A percentile compares a stretch with the other conserved stretches of the same genome.
Evolutionary conservation across 1,140 invertebrate genomes (phyloP).

Genomic region (Pemphigus obesinymphae): DNA sequence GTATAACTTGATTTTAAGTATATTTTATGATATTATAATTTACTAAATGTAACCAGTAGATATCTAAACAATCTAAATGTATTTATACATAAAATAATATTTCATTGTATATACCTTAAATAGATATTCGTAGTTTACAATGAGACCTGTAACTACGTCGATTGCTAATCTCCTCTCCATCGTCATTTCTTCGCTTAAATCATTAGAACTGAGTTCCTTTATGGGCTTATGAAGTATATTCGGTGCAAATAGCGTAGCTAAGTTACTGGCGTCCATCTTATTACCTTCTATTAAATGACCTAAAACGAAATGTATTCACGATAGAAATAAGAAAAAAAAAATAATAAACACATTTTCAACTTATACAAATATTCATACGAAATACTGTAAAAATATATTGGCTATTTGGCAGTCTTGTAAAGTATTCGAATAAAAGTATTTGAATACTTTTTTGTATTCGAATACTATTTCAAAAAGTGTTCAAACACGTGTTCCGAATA

Average conservation of each 20-base stretch:
- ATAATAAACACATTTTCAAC: no score
- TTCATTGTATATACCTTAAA: slow-evolving; percentile 58
- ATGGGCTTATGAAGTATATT: slow-evolving; percentile 75
- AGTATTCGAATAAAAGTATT: no score
- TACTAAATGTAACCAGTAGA: neutral
- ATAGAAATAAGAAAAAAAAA: neutral
- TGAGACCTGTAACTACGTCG: slow-evolving; percentile 75
- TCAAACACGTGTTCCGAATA: no score
- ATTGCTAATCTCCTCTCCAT: slow-evolving; percentile 83
- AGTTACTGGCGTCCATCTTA: slow-evolving; percentile 88
- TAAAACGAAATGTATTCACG: slow-evolving; percentile 40
- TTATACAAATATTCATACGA: no score
- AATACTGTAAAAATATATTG: no score
- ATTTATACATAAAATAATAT: neutral
- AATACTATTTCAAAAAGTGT: no score
- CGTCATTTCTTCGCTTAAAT: slow-evolving; percentile 61
- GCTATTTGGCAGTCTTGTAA: no score
- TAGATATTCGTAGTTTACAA: slow-evolving; percentile 71
- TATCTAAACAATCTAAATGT: neutral
- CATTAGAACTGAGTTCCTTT: slow-evolving; percentile 56
- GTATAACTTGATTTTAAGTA: no score
- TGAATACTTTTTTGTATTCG: no score
- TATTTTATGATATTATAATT: neutral
- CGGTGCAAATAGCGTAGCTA: slow-evolving; percentile 89
- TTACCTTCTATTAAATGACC: slow-evolving; percentile 71